Evolutionary conservation across 2,888 invertebrate species (phyloP), one percentile per base, ranked within the genome.

Genomic region (Bembecia ichneumoniformis): DNA sequence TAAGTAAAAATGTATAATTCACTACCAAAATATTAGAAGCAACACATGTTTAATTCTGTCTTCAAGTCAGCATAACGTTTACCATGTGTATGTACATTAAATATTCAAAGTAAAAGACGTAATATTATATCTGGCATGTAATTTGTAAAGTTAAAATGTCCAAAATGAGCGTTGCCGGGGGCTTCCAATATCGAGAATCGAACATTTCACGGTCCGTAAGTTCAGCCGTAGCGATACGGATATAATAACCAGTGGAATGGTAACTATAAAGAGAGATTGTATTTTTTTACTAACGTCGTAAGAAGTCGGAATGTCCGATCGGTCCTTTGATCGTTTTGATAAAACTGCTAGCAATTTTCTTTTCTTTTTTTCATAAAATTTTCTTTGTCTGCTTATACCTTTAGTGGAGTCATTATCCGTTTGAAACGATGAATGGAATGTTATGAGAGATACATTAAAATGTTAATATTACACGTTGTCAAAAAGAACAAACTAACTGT

Each of bases 181-280:
- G 74, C 75, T 59, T 64, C 68, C 71, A 74, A 76, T 79, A 81
- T 80, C 70, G 68, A 70, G 74, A 79, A 65, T 77, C 76, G 70
- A 71, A 70, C 76, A 78, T 84, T 87, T 81, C 86, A 86, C 84
- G 86, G 70, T 83, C 80, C 76, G 81, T 82, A 82, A 83, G 79
- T 73, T 73, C 68, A 69, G 71, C 74, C 76, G 76, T 81, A 82
- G 81, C 83, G 81, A 79, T 78, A 80, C 80, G 80, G 80, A 80
- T 81, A 82, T 80, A 86, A 86, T 84, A 84, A 84, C 86, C 86
- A 83, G 78, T 79, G 82, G 74, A 86, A 86, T 84, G 82, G 82
- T 86, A 84, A 86, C 86, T 86, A 86, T 86, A 86, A 86, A 86
- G 86, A 79, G 74, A 86, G 84, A 86, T 86, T 86, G 84, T 86